A percentile compares a stretch with the other conserved stretches of the same genome.
phyloP scores from a whole-genome alignment of 2,888 invertebrate genomes.

The Troides aeacus region DNA sequence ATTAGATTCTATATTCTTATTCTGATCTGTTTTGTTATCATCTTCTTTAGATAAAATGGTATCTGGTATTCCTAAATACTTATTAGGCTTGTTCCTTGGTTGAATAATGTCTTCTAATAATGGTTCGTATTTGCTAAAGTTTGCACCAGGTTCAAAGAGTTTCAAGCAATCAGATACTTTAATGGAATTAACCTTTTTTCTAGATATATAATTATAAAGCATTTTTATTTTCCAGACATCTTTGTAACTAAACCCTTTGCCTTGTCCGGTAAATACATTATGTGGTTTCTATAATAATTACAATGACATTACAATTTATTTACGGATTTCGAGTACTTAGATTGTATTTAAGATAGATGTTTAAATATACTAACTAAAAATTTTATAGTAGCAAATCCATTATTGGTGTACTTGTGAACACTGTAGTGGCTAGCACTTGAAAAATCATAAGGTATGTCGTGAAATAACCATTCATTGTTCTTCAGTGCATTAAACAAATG shows the following conservation, averaged over 20 bases:
- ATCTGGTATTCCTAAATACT: conserved; percentile 40
- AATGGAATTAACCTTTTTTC: conserved; percentile 33
- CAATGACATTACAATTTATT: neutral
- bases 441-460: conserved; percentile 53
- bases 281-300: conserved; percentile 24
- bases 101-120: conserved; percentile 28
- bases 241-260: conserved; percentile 38
- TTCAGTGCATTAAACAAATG: conserved; percentile 47
- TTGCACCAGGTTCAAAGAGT: conserved; percentile 47
- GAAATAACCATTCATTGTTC: conserved; percentile 57
- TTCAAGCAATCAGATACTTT: conserved; percentile 47
- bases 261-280: conserved; percentile 29
- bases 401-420: conserved; percentile 49
- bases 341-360: neutral
- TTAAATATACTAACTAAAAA: conserved; percentile 40
- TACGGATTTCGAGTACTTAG: neutral
- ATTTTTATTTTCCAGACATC: conserved; percentile 58
- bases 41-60: neutral
- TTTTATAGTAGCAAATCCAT: conserved; percentile 53
- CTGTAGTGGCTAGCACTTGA: conserved; percentile 57
- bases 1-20: conserved; percentile 21
- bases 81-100: conserved; percentile 45
- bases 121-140: conserved; percentile 35
- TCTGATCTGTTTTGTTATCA: conserved; percentile 10
- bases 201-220: conserved; percentile 53